A percentile compares a stretch with the other conserved stretches of the same genome.
Evolutionary conservation across 2,113 vertebrate species (phyloP).

Genomic region (Excalfactoria chinensis): DNA sequence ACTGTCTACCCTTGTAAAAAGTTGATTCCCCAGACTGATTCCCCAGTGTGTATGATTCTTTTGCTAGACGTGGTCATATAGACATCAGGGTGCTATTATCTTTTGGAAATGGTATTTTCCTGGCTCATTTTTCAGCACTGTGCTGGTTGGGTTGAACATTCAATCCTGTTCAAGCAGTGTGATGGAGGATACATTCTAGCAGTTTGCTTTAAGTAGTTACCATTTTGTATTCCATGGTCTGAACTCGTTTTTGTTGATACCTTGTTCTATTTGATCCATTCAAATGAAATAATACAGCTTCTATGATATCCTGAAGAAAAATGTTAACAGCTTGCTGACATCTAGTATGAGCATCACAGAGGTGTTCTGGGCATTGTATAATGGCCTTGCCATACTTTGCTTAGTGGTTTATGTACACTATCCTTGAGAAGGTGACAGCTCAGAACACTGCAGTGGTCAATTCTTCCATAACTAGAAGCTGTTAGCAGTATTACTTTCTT

Average conservation of each 20-base stretch:
- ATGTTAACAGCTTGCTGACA: background rate
- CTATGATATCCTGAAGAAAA: background rate
- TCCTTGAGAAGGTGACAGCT: background rate
- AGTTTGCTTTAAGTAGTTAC: background rate
- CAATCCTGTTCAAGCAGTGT: background rate
- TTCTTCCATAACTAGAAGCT: background rate
- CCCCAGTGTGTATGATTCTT: background rate
- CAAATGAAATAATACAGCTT: background rate
- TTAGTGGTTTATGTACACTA: background rate
- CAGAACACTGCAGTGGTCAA: background rate
- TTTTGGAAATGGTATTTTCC: background rate
- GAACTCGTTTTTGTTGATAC: background rate
- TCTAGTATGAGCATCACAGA: background rate
- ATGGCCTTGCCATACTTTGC: background rate
- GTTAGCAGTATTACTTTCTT: background rate
- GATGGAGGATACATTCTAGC: background rate
- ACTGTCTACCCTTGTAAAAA: no score
- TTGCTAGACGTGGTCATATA: background rate
- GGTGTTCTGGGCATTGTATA: background rate
- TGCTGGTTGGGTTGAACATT: background rate
- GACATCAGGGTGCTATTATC: background rate
- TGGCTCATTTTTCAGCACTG: fast-evolving
- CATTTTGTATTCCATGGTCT: background rate
- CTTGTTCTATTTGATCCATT: background rate
- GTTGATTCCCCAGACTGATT: no score